phyloP scores from a whole-genome alignment of 2,797 vertebrate species.

The Cichlasoma orientale region DNA sequence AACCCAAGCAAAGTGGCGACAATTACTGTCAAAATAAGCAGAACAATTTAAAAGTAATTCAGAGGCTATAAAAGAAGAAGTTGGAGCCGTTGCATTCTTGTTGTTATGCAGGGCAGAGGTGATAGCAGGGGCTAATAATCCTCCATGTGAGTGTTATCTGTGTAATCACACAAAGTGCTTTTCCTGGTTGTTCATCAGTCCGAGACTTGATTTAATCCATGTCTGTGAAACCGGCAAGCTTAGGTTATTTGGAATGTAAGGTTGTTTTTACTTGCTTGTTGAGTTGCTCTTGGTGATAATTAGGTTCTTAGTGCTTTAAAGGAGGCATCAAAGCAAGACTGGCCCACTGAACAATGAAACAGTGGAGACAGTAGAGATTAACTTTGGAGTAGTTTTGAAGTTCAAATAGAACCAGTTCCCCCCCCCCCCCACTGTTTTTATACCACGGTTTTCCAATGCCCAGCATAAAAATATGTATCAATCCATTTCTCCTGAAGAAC shows the following conservation, averaged over 20 bases:
- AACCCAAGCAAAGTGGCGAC: slow-evolving; percentile 27
- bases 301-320: slow-evolving; percentile 30
- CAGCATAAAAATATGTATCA: background rate
- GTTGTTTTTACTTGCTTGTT: slow-evolving; percentile 20
- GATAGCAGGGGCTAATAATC: slow-evolving; percentile 46
- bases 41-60: slow-evolving; percentile 55
- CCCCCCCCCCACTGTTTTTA: background rate
- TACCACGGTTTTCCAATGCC: background rate
- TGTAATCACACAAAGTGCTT: slow-evolving; percentile 43
- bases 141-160: slow-evolving; percentile 10
- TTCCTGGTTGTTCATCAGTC: slow-evolving; percentile 30
- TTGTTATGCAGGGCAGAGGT: slow-evolving; percentile 31
- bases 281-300: slow-evolving; percentile 41
- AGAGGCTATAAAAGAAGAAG: slow-evolving; percentile 46
- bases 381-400: background rate
- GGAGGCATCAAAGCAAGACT: slow-evolving; percentile 13
- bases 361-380: slow-evolving; percentile 1
- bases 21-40: slow-evolving; percentile 55
- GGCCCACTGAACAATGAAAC: slow-evolving; percentile 9
- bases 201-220: slow-evolving; percentile 32
- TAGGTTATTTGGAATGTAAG: slow-evolving; percentile 10
- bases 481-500: background rate
- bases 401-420: background rate
- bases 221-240: slow-evolving; percentile 17
- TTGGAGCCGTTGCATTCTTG: slow-evolving; percentile 41